These are phyloP conservation scores for Yoshiicerus persimilis DNA, from an alignment of 1,140 invertebrate species.

Conservation along the genomic window DNA sequence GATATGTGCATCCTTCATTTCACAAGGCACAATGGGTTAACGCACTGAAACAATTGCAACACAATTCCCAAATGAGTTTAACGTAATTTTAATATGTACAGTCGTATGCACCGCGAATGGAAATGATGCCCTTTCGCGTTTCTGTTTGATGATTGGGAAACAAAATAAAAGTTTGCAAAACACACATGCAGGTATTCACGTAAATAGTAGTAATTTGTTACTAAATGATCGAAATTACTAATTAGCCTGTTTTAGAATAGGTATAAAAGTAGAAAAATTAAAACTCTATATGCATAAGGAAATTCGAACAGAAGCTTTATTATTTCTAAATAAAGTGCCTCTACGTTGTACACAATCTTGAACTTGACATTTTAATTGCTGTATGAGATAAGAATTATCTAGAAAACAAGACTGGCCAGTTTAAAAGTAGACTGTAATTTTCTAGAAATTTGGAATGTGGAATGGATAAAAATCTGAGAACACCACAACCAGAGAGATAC, in stretches of 20 bases:
- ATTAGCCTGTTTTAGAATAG: no score
- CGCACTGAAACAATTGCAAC: not conserved
- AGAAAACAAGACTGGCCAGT: not conserved
- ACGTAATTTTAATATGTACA: no score
- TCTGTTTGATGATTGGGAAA: no score
- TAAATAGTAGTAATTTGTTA: no score
- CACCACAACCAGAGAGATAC: not conserved
- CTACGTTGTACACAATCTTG: not conserved
- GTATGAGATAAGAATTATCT: not conserved
- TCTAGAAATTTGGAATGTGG: not conserved
- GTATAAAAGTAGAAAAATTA: not conserved
- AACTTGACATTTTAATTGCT: not conserved
- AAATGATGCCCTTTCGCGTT: no score
- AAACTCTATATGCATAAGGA: not conserved
- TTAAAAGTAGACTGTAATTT: not conserved
- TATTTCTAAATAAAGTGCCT: not conserved
- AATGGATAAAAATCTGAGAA: constrained; percentile 9
- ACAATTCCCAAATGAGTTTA: not conserved
- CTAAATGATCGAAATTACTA: no score
- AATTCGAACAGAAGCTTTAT: not conserved
- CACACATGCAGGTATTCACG: no score
- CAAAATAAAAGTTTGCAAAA: no score
- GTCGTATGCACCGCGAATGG: no score
- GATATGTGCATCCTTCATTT: not conserved
- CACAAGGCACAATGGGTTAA: not conserved